Evolutionary conservation across 37 sponge, comb jelly and placozoan species (phyloP).

Genomic region (Oopsacas minuta): DNA sequence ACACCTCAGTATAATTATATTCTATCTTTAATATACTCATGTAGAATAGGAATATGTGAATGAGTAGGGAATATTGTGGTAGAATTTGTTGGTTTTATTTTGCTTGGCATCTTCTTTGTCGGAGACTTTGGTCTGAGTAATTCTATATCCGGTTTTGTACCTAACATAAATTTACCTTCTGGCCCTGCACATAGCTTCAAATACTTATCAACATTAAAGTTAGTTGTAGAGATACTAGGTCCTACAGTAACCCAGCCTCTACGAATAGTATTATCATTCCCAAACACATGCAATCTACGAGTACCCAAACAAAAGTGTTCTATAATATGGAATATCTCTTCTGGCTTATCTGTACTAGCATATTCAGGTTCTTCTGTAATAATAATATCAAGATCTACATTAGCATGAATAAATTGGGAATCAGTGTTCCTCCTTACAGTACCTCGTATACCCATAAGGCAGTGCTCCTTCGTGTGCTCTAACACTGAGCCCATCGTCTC

Average conservation of each 20-base stretch:
- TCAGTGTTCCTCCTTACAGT: constrained; percentile 86
- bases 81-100: background rate
- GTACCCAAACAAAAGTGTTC: constrained; percentile 92
- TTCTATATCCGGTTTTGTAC: constrained; percentile 61
- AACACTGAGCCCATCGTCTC: constrained; percentile 53
- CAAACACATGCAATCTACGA: constrained; percentile 81
- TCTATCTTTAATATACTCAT: background rate
- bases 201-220: constrained; percentile 64
- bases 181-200: constrained; percentile 34
- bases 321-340: constrained; percentile 85
- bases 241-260: constrained; percentile 90
- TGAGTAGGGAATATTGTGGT: background rate
- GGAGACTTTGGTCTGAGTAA: constrained; percentile 86
- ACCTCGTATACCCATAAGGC: constrained; percentile 87
- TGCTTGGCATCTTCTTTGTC: constrained; percentile 37
- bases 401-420: constrained; percentile 92
- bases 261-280: constrained; percentile 56
- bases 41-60: background rate
- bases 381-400: constrained; percentile 86
- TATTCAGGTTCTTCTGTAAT: constrained; percentile 75
- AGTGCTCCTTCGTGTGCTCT: constrained; percentile 83
- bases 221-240: constrained; percentile 67
- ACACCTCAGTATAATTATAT: background rate
- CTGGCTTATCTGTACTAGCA: constrained; percentile 67
- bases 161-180: constrained; percentile 42